Evolutionary conservation across 2,888 invertebrate genomes (phyloP), one percentile per base, ranked within the genome.

Genomic region (Platypus cylindrus): DNA sequence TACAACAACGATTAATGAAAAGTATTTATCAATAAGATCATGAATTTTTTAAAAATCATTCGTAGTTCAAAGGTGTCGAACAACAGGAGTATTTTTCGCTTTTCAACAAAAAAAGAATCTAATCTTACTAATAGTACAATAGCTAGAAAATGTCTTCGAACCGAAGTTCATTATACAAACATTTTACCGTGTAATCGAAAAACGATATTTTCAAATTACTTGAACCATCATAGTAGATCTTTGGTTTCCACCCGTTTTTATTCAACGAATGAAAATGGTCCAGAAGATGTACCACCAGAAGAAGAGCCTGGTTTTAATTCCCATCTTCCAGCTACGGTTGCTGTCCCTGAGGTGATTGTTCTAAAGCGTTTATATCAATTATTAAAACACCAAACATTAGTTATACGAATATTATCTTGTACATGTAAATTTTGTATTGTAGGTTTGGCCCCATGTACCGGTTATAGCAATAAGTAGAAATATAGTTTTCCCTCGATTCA

Each of bases 401-500:
- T n/a, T n/a, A n/a, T n/a, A n/a, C n/a, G n/a, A n/a, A n/a, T n/a
- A n/a, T n/a, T n/a, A n/a, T n/a, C n/a, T n/a, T n/a, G 5, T 25
- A 12, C 5, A 25, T 25, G 11, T 25, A 25, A 5, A 4, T 25
- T 25, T 16, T 26, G 11, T 17, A 17, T 41, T 32, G 14, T 33
- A 41, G 41, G 80, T 86, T 7, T 95, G 93, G 84, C 97, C 98
- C 0, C 82, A 86, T 58, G 79, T 98, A 13, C 98, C 98, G 3
- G 78, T 97, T 5, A 81, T 99, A 47, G 91, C 95, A 0, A 85
- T 97, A 44, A 81, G 73, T 52, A 75, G 93, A 48, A 90, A 94
- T 66, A 95, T 97, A 3, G 85, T 98, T 2, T 98, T 98, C 66
- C 98, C 98, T 13, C 76, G 90, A 48, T 98, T 98, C 62, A 93